These are phyloP conservation scores for Rosalia funebris DNA, from an alignment of 2,888 invertebrate genomes.

Conservation along the genomic window DNA sequence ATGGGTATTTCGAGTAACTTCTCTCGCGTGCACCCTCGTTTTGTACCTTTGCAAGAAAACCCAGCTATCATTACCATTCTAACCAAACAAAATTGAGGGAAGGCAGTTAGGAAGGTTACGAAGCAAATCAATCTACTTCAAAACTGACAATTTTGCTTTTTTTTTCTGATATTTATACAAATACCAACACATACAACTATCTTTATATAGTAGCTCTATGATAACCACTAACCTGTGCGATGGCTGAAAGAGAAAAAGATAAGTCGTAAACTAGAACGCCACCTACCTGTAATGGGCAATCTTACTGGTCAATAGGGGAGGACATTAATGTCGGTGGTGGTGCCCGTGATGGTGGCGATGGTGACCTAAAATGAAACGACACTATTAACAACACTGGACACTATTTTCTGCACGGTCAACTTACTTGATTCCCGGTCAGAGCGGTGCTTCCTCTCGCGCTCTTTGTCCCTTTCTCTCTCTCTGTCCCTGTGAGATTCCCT, in stretches of 20 bases:
- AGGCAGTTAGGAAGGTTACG: constrained; percentile 24
- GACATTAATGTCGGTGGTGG: constrained; percentile 50
- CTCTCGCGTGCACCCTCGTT: too few species aligned
- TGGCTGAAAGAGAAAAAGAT: constrained; percentile 45
- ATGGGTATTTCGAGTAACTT: too few species aligned
- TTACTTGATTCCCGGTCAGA: constrained; percentile 58
- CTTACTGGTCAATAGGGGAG: constrained; percentile 59
- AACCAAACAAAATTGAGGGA: constrained; percentile 3
- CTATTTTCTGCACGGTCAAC: too few species aligned
- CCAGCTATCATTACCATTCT: constrained; percentile 10
- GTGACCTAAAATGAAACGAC: constrained; percentile 41
- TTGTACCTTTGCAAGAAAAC: constrained; percentile 23
- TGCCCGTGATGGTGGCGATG: constrained; percentile 53
- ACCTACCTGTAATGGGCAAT: constrained; percentile 60
- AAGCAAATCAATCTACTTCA: constrained; percentile 12
- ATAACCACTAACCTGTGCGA: constrained; percentile 48
- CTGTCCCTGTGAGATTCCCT: constrained; percentile 46
- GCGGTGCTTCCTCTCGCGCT: constrained; percentile 53
- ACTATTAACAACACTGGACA: too few species aligned
- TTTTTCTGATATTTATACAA: constrained; percentile 1
- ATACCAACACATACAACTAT: constrained; percentile 14
- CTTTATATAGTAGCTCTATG: constrained; percentile 24
- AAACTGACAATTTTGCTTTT: constrained; percentile 7
- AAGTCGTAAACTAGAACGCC: constrained; percentile 45
- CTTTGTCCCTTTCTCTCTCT: constrained; percentile 48